These are phyloP conservation scores for Ceratitis capitata DNA, from an alignment of 1,140 invertebrate genomes.

Conservation along the genomic window DNA sequence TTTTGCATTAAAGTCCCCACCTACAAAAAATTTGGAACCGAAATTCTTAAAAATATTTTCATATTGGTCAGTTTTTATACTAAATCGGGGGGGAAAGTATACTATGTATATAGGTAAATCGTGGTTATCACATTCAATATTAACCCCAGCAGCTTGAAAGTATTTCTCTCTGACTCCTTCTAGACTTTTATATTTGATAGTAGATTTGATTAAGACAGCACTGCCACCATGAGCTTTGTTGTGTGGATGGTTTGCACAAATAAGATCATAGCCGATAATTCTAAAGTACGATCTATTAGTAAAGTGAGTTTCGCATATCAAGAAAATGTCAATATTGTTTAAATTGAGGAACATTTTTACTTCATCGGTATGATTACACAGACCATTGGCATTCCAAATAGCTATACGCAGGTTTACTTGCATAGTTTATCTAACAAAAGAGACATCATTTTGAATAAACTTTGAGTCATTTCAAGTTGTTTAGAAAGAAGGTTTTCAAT, in stretches of 20 bases:
- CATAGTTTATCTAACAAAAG: neutral
- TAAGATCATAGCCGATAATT: slow-evolving; percentile 38
- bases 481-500: neutral
- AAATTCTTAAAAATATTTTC: slow-evolving; percentile 55
- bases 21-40: slow-evolving; percentile 56
- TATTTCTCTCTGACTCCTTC: slow-evolving; percentile 14
- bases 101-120: slow-evolving; percentile 34
- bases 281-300: slow-evolving; percentile 39
- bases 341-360: slow-evolving; percentile 25
- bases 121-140: slow-evolving; percentile 24
- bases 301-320: slow-evolving; percentile 42
- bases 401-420: slow-evolving; percentile 41
- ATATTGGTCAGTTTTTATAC: slow-evolving; percentile 48
- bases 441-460: slow-evolving; percentile 39
- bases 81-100: slow-evolving; percentile 20
- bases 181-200: slow-evolving; percentile 38
- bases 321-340: slow-evolving; percentile 38
- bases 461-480: slow-evolving; percentile 13
- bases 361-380: slow-evolving; percentile 26
- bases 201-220: slow-evolving; percentile 41
- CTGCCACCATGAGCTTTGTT: slow-evolving; percentile 44
- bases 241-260: slow-evolving; percentile 27
- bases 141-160: slow-evolving; percentile 42
- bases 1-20: slow-evolving; percentile 66
- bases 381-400: slow-evolving; percentile 27